These are phyloP conservation scores for Hedychridium roseum DNA, from an alignment of 2,888 invertebrate genomes.

Conservation along the genomic window DNA sequence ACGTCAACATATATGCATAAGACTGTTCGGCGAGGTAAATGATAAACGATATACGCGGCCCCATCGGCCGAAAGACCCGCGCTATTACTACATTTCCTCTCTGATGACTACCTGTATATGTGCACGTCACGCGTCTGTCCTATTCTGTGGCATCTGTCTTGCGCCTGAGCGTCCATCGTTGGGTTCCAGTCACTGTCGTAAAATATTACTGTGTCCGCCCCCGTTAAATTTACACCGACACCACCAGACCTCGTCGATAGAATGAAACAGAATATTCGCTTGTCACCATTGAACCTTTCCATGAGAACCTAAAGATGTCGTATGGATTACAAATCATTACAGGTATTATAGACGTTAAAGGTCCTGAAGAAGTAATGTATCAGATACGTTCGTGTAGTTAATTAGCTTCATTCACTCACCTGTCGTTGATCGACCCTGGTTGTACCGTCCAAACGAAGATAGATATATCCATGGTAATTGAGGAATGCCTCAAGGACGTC, in stretches of 20 bases:
- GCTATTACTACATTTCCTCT: no score
- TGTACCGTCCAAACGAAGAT: slow-evolving; percentile 94
- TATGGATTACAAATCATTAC: no score
- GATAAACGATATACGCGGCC: no score
- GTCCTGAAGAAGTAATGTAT: no score
- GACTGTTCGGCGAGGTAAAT: no score
- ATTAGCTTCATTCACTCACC: slow-evolving; percentile 64
- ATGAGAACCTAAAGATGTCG: slow-evolving; percentile 81
- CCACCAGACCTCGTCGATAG: slow-evolving; percentile 97
- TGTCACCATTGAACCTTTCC: slow-evolving; percentile 96
- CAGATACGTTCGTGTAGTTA: not conserved
- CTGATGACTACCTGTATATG: slow-evolving; percentile 81
- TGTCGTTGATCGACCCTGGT: slow-evolving; percentile 95
- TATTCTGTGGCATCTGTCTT: slow-evolving; percentile 97
- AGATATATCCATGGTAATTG: slow-evolving; percentile 95
- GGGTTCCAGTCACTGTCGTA: slow-evolving; percentile 99
- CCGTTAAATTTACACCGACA: slow-evolving; percentile 97
- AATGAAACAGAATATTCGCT: slow-evolving; percentile 95
- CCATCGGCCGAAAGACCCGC: no score
- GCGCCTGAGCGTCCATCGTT: slow-evolving; percentile 98
- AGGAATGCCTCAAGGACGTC: slow-evolving; percentile 98
- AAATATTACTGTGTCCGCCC: slow-evolving; percentile 99
- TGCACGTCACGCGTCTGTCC: slow-evolving; percentile 99
- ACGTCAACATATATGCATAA: no score
- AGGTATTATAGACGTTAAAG: no score